These are phyloP conservation scores for Tautogolabrus adspersus DNA, from an alignment of 2,113 vertebrate species.

Conservation along the genomic window DNA sequence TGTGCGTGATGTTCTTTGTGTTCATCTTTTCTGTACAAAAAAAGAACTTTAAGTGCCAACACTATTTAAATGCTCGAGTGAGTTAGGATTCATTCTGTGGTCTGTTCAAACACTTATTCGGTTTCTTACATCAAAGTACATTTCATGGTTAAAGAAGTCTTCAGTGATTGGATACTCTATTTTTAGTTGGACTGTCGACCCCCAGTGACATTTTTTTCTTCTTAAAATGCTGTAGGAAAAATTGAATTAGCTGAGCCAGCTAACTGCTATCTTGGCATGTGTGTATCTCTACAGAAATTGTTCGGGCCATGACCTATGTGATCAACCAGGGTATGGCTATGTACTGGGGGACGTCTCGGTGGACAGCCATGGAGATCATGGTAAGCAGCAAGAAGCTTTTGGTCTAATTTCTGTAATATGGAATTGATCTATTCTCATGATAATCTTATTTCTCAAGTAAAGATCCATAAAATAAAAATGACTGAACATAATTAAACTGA, in stretches of 20 bases:
- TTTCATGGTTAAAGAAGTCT: too few species aligned
- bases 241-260: background rate
- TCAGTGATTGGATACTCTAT: too few species aligned
- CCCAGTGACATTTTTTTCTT: background rate
- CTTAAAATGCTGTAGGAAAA: too few species aligned
- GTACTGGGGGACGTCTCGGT: conserved; percentile 99
- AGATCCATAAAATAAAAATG: background rate
- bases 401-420: too few species aligned
- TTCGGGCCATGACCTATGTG: conserved; percentile 96
- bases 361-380: conserved; percentile 99
- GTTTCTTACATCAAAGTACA: too few species aligned
- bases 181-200: too few species aligned
- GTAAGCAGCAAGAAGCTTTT: conserved; percentile 73
- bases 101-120: too few species aligned
- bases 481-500: background rate
- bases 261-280: background rate
- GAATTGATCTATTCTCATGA: background rate
- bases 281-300: conserved; percentile 88
- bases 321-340: conserved; percentile 99
- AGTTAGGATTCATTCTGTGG: too few species aligned
- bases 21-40: background rate
- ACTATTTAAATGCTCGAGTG: background rate
- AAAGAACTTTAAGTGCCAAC: background rate
- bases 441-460: background rate
- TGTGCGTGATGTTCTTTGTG: background rate